These are phyloP conservation scores for Ovis canadensis DNA, from an alignment of 2,113 vertebrate genomes.

Conservation along the genomic window DNA sequence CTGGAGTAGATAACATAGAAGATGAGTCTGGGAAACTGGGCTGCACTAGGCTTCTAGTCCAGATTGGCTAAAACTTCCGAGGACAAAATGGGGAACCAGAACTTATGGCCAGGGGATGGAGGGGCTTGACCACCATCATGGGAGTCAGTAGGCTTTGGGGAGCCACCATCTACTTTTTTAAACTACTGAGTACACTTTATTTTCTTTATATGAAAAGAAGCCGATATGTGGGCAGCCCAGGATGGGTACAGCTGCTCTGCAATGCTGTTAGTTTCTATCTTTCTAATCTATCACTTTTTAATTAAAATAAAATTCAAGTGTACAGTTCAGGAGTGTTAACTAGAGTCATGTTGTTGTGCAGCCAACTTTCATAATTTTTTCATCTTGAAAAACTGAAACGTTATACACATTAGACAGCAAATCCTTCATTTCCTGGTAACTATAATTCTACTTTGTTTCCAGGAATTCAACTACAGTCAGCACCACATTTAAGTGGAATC, in stretches of 20 bases:
- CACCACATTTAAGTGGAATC: background rate
- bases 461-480: background rate
- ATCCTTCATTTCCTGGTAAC: background rate
- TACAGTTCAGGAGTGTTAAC: background rate
- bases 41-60: background rate
- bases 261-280: background rate
- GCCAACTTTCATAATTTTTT: background rate
- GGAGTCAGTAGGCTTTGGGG: background rate
- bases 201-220: background rate
- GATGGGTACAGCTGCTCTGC: too few species aligned
- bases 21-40: background rate
- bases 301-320: background rate
- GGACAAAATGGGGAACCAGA: background rate
- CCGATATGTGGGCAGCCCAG: background rate
- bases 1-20: background rate
- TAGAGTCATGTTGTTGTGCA: background rate
- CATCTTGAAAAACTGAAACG: background rate
- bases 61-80: background rate
- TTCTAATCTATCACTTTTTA: background rate
- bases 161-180: background rate
- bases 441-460: background rate
- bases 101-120: background rate
- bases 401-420: background rate
- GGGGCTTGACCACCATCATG: background rate
- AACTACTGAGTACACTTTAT: background rate